Evolutionary conservation across 2,113 vertebrate species (phyloP).

Genomic region (Campylomormyrus numenius): DNA sequence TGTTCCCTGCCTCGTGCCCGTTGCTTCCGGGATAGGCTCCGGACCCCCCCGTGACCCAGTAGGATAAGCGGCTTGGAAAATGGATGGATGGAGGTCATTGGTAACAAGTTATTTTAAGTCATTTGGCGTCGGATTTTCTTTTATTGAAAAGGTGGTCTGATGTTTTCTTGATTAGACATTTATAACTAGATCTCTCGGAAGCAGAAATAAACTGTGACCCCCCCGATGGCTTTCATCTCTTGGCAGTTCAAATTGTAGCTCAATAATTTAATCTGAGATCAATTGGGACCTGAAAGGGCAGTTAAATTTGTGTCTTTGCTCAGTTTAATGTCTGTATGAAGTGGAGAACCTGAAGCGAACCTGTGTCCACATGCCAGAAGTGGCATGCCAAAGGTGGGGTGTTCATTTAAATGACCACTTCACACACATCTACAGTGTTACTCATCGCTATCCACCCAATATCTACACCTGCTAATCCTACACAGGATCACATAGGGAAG

Average conservation of each 20-base stretch:
- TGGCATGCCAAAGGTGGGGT: background rate
- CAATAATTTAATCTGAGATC: background rate
- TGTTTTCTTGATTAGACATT: background rate
- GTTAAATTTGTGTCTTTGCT: background rate
- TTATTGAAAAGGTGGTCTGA: background rate
- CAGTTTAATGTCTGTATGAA: background rate
- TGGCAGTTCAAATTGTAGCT: background rate
- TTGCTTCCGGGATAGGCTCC: too few relatives aligned
- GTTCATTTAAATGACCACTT: background rate
- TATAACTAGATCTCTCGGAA: background rate
- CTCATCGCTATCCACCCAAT: background rate
- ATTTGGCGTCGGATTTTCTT: background rate
- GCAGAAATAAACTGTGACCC: background rate
- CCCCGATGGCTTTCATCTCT: background rate
- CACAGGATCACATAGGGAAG: background rate
- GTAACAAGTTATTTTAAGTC: background rate
- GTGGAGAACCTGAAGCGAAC: background rate
- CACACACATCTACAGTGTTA: background rate
- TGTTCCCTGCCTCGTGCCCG: too few relatives aligned
- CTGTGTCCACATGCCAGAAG: background rate
- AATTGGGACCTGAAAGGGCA: background rate
- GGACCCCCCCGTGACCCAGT: too few relatives aligned
- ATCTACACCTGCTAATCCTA: background rate
- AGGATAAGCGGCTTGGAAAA: too few relatives aligned
- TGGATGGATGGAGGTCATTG: too few relatives aligned